These are phyloP conservation scores for Halictus quadricinctus DNA, from an alignment of 2,888 invertebrate species.

Conservation along the genomic window DNA sequence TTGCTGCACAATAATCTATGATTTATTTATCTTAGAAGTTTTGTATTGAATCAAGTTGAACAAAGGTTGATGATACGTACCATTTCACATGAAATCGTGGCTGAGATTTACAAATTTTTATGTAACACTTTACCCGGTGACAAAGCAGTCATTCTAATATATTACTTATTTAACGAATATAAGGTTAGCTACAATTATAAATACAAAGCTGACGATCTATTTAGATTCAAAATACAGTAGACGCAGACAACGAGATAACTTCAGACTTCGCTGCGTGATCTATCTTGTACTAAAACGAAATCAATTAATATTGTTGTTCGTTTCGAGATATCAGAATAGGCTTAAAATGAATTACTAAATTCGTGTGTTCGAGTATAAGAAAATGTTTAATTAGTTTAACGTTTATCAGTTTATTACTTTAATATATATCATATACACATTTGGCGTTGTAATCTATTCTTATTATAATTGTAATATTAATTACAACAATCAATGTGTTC, in stretches of 20 bases:
- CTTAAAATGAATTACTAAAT: no score
- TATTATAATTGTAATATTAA: no score
- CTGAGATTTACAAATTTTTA: not conserved
- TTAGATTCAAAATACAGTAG: not conserved
- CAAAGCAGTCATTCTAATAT: constrained; percentile 22
- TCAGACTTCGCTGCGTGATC: not conserved
- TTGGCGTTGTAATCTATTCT: no score
- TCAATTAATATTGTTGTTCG: not conserved
- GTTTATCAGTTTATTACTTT: no score
- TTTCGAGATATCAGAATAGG: no score
- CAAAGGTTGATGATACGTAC: constrained; percentile 3
- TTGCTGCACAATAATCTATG: not conserved
- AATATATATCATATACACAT: no score
- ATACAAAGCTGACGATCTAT: constrained; percentile 40
- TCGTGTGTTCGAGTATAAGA: no score
- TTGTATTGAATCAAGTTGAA: not conserved
- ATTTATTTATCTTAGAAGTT: not conserved
- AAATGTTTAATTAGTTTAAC: no score
- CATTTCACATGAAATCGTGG: constrained; percentile 14
- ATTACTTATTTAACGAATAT: constrained; percentile 6
- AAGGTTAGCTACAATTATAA: constrained; percentile 17
- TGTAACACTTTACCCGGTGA: not conserved
- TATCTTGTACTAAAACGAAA: not conserved
- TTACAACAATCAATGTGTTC: no score
- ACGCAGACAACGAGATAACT: not conserved